Evolutionary conservation across 2,113 vertebrate genomes (phyloP), one percentile per base, ranked within the genome.

Genomic region (Oryctolagus cuniculus): DNA sequence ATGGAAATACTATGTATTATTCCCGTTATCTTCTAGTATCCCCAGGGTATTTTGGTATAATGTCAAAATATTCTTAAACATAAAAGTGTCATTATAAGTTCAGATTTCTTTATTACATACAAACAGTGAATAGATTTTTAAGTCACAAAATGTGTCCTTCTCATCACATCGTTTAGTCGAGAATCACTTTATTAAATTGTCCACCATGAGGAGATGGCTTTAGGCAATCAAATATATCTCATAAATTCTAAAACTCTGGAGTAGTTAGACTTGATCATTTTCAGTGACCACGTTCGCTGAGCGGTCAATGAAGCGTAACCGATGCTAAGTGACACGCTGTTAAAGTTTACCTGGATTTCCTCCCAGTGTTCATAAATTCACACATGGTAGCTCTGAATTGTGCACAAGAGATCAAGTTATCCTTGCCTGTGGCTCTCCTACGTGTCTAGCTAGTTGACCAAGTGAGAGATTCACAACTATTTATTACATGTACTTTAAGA

Each of bases 301-400:
- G 63, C 73, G 70, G 72, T 73, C 83, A 84, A 38, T 94, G 93
- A 91, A 17, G 6, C 25, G 17, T 94, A 93, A 95, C 78, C 93
- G 94, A 91, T 12, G 55, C 15, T 81, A 93, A 94, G 95, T 92
- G 95, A 94, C 95, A 97, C 44, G 90, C 58, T 96, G 94, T 96
- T 95, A 93, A 92, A 92, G 89, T 97, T 96, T 95, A 95, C 55
- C 87, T 97, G 97, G 97, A 96, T 84, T 96, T 87, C 53, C 55
- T 97, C 96, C 97, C 96, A 91, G 97, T 24, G 86, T 97, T 97
- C 96, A 97, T 97, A 96, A 98, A 97, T 98, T 97, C 93, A 96
- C 96, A 97, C 94, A 53, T 96, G 61, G 79, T 82, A 75, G 72
- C 96, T 93, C 91, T 88, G 91, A 96, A 78, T 91, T 97, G 93